Evolutionary conservation across 2,113 vertebrate genomes (phyloP).

Genomic region (Ptychochromis oligacanthus): DNA sequence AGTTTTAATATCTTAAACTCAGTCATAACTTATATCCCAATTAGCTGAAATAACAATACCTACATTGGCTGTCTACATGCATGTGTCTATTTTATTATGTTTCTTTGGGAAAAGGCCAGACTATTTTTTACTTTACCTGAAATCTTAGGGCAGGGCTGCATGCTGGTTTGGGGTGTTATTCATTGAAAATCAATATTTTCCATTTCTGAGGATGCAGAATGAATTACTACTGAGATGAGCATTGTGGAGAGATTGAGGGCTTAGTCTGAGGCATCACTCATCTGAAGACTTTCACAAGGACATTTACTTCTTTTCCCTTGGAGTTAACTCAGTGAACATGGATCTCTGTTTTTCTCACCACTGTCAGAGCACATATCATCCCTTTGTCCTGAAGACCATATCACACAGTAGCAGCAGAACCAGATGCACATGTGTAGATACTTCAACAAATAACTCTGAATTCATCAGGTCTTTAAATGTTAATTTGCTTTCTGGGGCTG

Average conservation of each 20-base stretch:
- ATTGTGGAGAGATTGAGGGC: slow-evolving; percentile 70
- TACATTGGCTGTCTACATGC: slow-evolving; percentile 17
- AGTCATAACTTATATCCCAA: slow-evolving; percentile 51
- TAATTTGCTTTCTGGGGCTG: background rate
- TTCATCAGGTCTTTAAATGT: background rate
- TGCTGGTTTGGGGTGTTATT: slow-evolving; percentile 69
- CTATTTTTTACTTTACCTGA: slow-evolving; percentile 49
- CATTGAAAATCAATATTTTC: slow-evolving; percentile 80
- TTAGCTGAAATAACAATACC: slow-evolving; percentile 57
- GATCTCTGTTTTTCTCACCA: slow-evolving; percentile 40
- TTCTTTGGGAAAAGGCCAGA: background rate
- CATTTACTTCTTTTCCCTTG: slow-evolving; percentile 57
- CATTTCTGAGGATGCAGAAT: slow-evolving; percentile 76
- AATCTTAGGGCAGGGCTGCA: slow-evolving; percentile 35
- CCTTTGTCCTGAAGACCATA: slow-evolving; percentile 1
- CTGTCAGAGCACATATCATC: slow-evolving; percentile 46
- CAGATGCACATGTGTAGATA: background rate
- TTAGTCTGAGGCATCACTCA: slow-evolving; percentile 66
- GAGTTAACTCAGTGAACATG: slow-evolving; percentile 54
- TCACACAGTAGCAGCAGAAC: slow-evolving; percentile 9
- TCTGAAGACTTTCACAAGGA: slow-evolving; percentile 73
- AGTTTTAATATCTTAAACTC: slow-evolving; percentile 51
- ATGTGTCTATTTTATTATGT: slow-evolving; percentile 26
- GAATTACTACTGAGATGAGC: slow-evolving; percentile 76
- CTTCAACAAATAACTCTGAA: background rate